phyloP scores from a whole-genome alignment of 2,113 vertebrate species.

The Phoenicopterus ruber region DNA sequence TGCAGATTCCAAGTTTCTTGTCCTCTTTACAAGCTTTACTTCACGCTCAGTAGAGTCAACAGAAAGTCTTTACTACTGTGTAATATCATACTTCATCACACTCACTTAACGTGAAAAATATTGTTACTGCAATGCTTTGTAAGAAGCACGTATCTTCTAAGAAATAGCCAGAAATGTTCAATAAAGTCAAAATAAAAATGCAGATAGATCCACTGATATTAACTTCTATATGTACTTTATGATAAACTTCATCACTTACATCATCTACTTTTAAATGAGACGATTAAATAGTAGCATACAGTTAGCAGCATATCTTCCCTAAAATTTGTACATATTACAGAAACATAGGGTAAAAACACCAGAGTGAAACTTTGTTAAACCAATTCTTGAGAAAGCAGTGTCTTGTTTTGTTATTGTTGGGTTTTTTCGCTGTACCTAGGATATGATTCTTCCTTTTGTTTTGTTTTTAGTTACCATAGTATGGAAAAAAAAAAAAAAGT shows the following conservation, averaged over 20 bases:
- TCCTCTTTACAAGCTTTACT: neutral
- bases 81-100: neutral
- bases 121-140: neutral
- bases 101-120: neutral
- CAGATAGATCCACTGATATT: neutral
- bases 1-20: neutral
- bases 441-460: neutral
- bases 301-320: neutral
- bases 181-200: neutral
- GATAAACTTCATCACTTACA: neutral
- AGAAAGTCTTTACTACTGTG: neutral
- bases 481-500: neutral
- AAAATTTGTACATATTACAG: neutral
- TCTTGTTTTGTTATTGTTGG: neutral
- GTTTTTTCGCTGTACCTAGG: neutral
- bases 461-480: neutral
- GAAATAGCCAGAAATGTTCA: neutral
- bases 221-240: neutral
- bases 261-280: neutral
- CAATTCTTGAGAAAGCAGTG: neutral
- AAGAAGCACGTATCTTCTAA: neutral
- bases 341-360: neutral
- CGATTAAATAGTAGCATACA: neutral
- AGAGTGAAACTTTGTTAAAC: neutral
- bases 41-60: neutral